Evolutionary conservation across 2,888 invertebrate genomes (phyloP).

Genomic region (Melanophora roralis): DNA sequence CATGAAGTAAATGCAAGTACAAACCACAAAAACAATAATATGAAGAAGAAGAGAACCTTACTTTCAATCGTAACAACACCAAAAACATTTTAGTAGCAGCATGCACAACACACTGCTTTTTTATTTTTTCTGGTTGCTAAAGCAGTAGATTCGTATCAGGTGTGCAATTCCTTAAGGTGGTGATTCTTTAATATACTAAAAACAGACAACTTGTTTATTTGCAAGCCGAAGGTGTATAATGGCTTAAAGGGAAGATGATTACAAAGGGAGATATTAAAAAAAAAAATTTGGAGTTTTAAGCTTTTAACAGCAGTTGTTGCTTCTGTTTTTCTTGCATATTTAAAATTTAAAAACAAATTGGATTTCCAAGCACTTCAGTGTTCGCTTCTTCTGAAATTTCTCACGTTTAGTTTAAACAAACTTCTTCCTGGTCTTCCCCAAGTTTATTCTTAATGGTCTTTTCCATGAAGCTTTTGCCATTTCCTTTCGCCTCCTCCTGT

Average conservation of each 20-base stretch:
- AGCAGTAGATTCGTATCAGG: conserved; percentile 68
- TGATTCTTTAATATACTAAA: conserved; percentile 58
- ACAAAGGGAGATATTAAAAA: not conserved
- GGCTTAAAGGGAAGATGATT: conserved; percentile 7
- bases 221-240: conserved; percentile 41
- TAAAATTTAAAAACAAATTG: no score
- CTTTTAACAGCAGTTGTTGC: not conserved
- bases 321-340: no score
- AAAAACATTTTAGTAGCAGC: conserved; percentile 14
- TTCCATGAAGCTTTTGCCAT: no score
- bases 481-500: no score
- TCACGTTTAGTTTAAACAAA: no score
- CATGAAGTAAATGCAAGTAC: conserved; percentile 34
- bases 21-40: conserved; percentile 3
- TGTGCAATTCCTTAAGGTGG: conserved; percentile 67
- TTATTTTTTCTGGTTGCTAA: conserved; percentile 11
- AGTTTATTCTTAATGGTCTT: no score
- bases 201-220: conserved; percentile 56
- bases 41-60: not conserved
- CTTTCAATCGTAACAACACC: not conserved
- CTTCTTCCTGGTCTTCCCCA: no score
- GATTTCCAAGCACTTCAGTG: no score
- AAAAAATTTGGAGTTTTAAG: not conserved
- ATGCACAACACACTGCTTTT: not conserved
- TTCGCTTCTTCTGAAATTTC: no score